Evolutionary conservation across 2,888 invertebrate genomes (phyloP).

Genomic region (Folsomia manolachei): DNA sequence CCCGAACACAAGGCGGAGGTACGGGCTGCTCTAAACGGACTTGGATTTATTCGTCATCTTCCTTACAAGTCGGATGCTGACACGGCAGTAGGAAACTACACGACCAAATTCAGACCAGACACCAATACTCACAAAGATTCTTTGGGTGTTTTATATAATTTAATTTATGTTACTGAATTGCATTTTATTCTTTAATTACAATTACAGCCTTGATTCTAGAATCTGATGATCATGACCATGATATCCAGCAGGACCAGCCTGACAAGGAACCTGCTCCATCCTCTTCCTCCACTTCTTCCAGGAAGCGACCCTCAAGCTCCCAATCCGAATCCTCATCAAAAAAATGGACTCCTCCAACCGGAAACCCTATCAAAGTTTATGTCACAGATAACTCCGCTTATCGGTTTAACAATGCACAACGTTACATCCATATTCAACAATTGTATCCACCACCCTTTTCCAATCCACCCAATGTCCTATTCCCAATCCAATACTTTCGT

Average conservation of each 20-base stretch:
- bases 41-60: slow-evolving; percentile 6
- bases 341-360: background rate
- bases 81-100: background rate
- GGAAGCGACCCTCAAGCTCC: background rate
- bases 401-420: background rate
- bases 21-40: background rate
- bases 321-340: background rate
- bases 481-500: background rate
- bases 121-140: background rate
- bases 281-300: background rate
- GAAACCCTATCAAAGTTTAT: background rate
- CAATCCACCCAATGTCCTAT: background rate
- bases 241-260: too few species aligned
- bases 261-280: too few species aligned
- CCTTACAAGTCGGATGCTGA: slow-evolving; percentile 1
- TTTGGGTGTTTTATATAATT: too few species aligned
- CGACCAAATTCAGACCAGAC: background rate
- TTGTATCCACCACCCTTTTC: background rate
- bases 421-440: background rate
- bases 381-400: background rate
- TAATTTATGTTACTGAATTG: too few species aligned
- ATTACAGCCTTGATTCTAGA: too few species aligned
- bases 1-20: background rate
- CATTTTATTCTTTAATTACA: too few species aligned
- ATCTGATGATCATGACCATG: background rate